A percentile compares a stretch with the other conserved stretches of the same genome.
Conservation (phyloP, 2,797 vertebrate species). For the Darevskia mixta region DNA sequence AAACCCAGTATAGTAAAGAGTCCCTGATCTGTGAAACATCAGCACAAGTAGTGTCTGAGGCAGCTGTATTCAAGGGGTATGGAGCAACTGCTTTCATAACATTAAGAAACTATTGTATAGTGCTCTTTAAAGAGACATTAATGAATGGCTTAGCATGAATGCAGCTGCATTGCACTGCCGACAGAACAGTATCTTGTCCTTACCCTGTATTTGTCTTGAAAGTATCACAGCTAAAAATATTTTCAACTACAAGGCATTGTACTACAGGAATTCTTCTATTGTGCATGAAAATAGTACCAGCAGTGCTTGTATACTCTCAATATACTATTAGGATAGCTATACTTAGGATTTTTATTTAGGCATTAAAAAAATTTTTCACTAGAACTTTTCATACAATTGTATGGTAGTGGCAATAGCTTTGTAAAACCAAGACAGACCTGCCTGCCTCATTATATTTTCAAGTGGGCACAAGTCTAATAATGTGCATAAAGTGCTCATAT, state of each 20-base stretch:
- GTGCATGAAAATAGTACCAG: slow-evolving; percentile 35
- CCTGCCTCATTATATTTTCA: slow-evolving; percentile 19
- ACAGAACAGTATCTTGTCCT: slow-evolving; percentile 5
- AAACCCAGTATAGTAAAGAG: not conserved
- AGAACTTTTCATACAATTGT: slow-evolving; percentile 42
- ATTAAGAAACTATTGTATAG: slow-evolving; percentile 6
- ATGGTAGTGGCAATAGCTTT: slow-evolving; percentile 33
- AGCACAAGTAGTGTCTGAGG: not conserved
- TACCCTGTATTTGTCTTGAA: not conserved
- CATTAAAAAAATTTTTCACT: accelerated
- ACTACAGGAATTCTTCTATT: not conserved
- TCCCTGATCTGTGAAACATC: not conserved
- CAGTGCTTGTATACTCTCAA: not conserved
- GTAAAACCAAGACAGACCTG: not conserved
- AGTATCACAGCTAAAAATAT: slow-evolving; percentile 37
- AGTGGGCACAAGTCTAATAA: not conserved
- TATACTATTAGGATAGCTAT: slow-evolving; percentile 29
- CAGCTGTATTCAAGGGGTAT: not conserved
- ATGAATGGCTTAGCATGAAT: not conserved
- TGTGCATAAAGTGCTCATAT: not conserved
- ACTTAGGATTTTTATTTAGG: slow-evolving; percentile 10
- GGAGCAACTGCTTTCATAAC: slow-evolving; percentile 8
- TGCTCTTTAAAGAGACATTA: slow-evolving; percentile 24
- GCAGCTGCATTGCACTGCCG: slow-evolving; percentile 13
- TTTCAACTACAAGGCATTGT: not conserved